Percentiles rank a stretch among this genome's conserved stretches.
Conservation (phyloP, 2,113 vertebrate species). For the Pagrus major region DNA sequence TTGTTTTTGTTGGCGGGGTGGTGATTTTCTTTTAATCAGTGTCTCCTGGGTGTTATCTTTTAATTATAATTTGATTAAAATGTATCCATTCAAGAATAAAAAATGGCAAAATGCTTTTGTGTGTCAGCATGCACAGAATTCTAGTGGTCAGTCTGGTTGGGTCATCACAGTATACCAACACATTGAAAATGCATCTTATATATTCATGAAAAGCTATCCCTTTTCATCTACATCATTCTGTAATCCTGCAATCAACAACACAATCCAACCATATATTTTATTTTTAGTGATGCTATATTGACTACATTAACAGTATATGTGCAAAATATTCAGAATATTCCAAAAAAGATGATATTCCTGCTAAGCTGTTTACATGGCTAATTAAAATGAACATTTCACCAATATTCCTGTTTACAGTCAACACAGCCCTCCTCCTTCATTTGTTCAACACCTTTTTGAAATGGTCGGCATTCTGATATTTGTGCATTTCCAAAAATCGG, state of each 20-base stretch:
- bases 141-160: background rate
- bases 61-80: conserved; percentile 49
- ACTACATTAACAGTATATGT: too few relatives aligned
- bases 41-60: conserved; percentile 43
- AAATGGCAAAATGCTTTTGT: conserved; percentile 25
- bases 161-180: background rate
- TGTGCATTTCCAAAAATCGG: too few relatives aligned
- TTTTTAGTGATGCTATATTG: conserved; percentile 27
- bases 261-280: conserved; percentile 5
- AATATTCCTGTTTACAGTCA: too few relatives aligned
- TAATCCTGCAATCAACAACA: conserved; percentile 15
- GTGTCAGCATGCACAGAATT: background rate
- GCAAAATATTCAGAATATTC: conserved; percentile 9
- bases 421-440: too few relatives aligned
- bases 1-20: too few relatives aligned
- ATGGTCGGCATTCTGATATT: too few relatives aligned
- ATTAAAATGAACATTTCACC: too few relatives aligned
- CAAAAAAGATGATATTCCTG: too few relatives aligned
- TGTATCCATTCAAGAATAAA: conserved; percentile 34
- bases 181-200: conserved; percentile 18
- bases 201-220: conserved; percentile 20
- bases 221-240: conserved; percentile 8
- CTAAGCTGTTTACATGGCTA: too few relatives aligned
- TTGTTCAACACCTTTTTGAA: too few relatives aligned
- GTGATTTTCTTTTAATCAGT: too few relatives aligned